Evolutionary conservation across 1,140 invertebrate species (phyloP).

Genomic region (Drosophila burlai): DNA sequence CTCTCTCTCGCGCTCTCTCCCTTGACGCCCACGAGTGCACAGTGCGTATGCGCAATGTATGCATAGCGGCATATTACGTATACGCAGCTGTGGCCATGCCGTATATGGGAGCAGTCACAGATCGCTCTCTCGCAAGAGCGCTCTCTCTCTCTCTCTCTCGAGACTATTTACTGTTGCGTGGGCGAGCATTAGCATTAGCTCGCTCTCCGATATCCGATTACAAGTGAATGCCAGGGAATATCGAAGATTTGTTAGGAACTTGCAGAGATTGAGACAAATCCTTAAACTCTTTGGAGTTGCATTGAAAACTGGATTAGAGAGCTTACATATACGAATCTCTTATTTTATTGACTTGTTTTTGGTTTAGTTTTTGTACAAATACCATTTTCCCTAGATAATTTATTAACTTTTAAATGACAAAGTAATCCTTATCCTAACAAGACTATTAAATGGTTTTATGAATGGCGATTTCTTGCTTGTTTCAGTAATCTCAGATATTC

Average conservation of each 20-base stretch:
- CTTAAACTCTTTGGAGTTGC: neutral
- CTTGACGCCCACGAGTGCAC: conserved; percentile 33
- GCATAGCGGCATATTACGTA: conserved; percentile 64
- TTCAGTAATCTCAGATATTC: neutral
- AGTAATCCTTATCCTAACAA: neutral
- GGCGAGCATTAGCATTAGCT: conserved; percentile 21
- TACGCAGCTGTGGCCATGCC: conserved; percentile 64
- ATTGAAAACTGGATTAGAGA: too few relatives aligned
- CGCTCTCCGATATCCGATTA: conserved; percentile 68
- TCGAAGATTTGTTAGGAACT: neutral
- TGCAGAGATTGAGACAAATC: neutral
- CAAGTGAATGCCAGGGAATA: conserved; percentile 25
- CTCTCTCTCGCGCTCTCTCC: neutral
- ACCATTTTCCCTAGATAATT: neutral
- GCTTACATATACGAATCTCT: neutral
- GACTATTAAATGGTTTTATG: neutral
- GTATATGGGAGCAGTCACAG: conserved; percentile 69
- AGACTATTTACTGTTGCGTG: conserved; percentile 44
- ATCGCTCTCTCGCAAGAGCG: conserved; percentile 1
- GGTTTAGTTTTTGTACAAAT: too few relatives aligned
- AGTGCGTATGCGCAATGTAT: conserved; percentile 75
- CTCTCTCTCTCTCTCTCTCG: conserved; percentile 5
- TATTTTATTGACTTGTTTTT: neutral
- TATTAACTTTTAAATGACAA: neutral
- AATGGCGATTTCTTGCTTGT: neutral